Evolutionary conservation across 2,888 invertebrate species (phyloP), one percentile per base, ranked within the genome.

Genomic region (Lamellibrachia columna): DNA sequence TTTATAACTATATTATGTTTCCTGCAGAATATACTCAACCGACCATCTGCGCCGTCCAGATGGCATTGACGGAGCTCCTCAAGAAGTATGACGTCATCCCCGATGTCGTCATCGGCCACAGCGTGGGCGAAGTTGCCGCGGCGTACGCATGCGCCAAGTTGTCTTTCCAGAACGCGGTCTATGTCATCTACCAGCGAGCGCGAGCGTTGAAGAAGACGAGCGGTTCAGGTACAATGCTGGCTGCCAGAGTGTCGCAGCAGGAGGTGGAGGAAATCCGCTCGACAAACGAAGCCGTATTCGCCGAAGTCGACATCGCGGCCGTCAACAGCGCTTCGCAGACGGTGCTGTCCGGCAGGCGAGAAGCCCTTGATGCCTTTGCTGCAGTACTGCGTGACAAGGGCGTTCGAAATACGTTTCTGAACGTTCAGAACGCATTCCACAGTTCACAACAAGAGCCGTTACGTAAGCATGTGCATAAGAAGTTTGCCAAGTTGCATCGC

Each of bases 71-170:
- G 1, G 53, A 52, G 15, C 53, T 91, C 11, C 53, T 52, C 6
- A 91, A 91, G 91, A 52, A 91, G 52, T 91, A 53, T 52, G 91
- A 53, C 52, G 53, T 91, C 53, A 91, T 4, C 3, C 91, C 91
- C 22, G 91, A 91, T 91, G 91, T 91, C 22, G 53, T 91, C 91
- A 11, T 91, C 52, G 91, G 91, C 28, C 91, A 91, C 91, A 52
- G 52, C 53, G 91, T 91, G 11, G 91, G 91, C 52, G 91, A 91
- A 40, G 40, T 91, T 22, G 91, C 91, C 15, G 91, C 91, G 52
- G 52, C 91, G 11, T 53, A 91, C 22, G 91, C 53, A 53, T 52
- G 52, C 91, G 91, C 52, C 52, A 53, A 52, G 52, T 15, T 91
- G 53, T 52, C 52, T 3, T 52, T 91, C 53, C 52, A 91, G 22